Percentiles rank a stretch among this genome's conserved stretches.
These are phyloP conservation scores for Zelleria hepariella DNA, from an alignment of 2,888 invertebrate species.

Conservation along the genomic window DNA sequence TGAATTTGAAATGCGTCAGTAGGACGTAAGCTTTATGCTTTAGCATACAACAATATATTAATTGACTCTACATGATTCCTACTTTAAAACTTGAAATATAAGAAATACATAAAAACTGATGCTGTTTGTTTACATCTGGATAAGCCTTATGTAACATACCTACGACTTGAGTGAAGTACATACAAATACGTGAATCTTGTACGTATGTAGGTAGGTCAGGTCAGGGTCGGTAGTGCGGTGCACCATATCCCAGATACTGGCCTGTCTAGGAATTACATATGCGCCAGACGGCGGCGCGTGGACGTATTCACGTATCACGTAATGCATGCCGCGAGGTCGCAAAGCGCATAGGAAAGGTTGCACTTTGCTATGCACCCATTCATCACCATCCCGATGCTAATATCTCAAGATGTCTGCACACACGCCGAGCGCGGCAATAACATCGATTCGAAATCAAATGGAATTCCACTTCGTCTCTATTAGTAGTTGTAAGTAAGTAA, in stretches of 20 bases:
- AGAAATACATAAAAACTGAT: too few relatives aligned
- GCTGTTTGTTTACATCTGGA: too few relatives aligned
- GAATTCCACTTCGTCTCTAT: too few relatives aligned
- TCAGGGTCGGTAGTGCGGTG: constrained; percentile 17
- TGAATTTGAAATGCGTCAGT: too few relatives aligned
- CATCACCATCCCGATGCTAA: neutral
- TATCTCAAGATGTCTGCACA: neutral
- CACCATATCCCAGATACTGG: neutral
- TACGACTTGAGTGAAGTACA: neutral
- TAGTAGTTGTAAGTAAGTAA: too few relatives aligned
- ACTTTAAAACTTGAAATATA: too few relatives aligned
- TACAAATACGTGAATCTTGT: neutral
- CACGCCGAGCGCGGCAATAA: neutral
- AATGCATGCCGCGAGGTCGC: too few relatives aligned
- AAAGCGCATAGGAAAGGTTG: neutral
- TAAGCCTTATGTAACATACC: too few relatives aligned
- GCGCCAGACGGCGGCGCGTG: neutral
- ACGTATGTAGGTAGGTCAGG: constrained; percentile 18
- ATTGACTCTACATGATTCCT: too few relatives aligned
- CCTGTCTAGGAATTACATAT: neutral
- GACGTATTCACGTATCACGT: too few relatives aligned
- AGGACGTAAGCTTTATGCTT: too few relatives aligned
- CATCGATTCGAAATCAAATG: neutral
- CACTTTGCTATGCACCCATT: neutral
- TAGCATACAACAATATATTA: too few relatives aligned